Evolutionary conservation across 2,797 vertebrate species (phyloP).

Genomic region (Adrianichthys oophorus): DNA sequence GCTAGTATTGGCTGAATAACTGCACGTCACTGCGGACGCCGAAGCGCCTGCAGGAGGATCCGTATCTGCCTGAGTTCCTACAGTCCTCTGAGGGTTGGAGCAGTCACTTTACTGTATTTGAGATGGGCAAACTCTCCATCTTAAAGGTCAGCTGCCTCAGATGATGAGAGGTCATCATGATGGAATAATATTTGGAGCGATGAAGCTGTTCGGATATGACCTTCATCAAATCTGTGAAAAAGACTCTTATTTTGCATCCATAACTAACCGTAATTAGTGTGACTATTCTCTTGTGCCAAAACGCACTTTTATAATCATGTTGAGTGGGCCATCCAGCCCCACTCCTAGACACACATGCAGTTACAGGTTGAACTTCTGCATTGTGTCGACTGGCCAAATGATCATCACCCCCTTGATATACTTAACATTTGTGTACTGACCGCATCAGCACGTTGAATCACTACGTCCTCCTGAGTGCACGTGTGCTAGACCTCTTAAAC

Average conservation of each 20-base stretch:
- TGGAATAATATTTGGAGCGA: conserved; percentile 47
- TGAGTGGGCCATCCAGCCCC: conserved; percentile 13
- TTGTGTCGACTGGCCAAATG: conserved; percentile 45
- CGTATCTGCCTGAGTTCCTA: conserved; percentile 11
- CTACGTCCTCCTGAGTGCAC: conserved; percentile 48
- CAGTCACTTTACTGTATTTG: conserved; percentile 26
- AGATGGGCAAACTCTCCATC: conserved; percentile 27
- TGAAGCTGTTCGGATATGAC: conserved; percentile 52
- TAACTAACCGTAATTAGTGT: conserved; percentile 60
- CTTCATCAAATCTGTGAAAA: conserved; percentile 20
- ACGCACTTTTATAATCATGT: conserved; percentile 61
- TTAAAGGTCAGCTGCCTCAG: conserved; percentile 60
- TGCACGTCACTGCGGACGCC: neutral
- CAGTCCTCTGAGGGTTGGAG: conserved; percentile 3
- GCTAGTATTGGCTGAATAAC: conserved; percentile 10
- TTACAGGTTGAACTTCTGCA: neutral
- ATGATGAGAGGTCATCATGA: conserved; percentile 55
- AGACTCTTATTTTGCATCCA: conserved; percentile 38
- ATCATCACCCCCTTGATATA: conserved; percentile 45
- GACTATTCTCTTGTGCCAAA: conserved; percentile 51
- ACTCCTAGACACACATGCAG: conserved; percentile 6
- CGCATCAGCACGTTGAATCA: conserved; percentile 43
- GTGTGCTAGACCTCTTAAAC: conserved; percentile 44
- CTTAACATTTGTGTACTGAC: conserved; percentile 53
- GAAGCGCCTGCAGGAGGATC: conserved; percentile 15